phyloP scores from a whole-genome alignment of 2,113 vertebrate genomes.

The Poeciliopsis turrubarensis region DNA sequence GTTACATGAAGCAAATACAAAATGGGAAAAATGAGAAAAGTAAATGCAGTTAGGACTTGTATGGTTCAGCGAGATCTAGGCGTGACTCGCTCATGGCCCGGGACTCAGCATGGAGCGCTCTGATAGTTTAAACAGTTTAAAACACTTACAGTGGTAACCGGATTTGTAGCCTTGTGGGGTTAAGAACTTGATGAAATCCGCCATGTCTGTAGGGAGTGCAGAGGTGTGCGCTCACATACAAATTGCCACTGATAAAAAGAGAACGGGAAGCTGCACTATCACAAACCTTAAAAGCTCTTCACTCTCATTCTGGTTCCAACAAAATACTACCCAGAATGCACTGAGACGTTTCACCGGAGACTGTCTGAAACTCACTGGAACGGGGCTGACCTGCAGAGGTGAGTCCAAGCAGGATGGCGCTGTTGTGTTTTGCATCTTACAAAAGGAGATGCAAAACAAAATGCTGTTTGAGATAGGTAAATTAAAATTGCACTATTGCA shows the following conservation, averaged over 20 bases:
- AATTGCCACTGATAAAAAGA: slow-evolving; percentile 75
- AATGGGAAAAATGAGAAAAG: slow-evolving; percentile 35
- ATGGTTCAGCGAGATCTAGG: slow-evolving; percentile 46
- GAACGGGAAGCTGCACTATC: slow-evolving; percentile 58
- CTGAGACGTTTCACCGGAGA: slow-evolving; percentile 14
- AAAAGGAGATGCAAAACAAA: not conserved
- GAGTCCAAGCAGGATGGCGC: not conserved
- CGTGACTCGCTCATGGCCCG: slow-evolving; percentile 28
- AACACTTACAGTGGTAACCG: slow-evolving; percentile 77
- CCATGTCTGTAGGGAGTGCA: slow-evolving; percentile 59
- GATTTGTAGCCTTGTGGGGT: slow-evolving; percentile 76
- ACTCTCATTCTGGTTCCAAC: slow-evolving; percentile 29
- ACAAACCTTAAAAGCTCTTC: slow-evolving; percentile 55
- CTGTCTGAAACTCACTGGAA: slow-evolving; percentile 8
- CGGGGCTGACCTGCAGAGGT: not conserved
- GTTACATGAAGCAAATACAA: slow-evolving; percentile 63
- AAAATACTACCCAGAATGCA: slow-evolving; percentile 44
- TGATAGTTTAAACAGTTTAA: slow-evolving; percentile 73
- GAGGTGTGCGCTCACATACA: slow-evolving; percentile 76
- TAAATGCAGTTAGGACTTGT: slow-evolving; percentile 63
- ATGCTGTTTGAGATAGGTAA: not conserved
- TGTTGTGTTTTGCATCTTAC: not conserved
- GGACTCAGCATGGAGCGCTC: slow-evolving; percentile 54
- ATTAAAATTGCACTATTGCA: not conserved
- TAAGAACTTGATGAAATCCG: slow-evolving; percentile 76